Conservation (phyloP, 2,888 invertebrate genomes). For the Sussaba pulchella region DNA sequence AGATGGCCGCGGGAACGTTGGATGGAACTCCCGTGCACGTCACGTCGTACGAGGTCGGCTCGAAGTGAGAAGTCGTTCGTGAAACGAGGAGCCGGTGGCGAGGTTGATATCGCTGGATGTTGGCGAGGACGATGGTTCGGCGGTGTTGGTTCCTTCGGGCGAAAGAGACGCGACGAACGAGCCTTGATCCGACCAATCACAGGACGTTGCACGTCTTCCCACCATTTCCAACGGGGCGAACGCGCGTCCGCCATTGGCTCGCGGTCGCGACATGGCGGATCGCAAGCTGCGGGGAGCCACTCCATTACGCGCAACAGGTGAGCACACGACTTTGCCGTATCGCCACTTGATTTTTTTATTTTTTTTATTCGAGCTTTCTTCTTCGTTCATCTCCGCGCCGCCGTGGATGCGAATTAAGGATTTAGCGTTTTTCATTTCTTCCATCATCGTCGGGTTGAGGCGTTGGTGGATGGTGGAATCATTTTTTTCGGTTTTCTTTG, state of each 20-base stretch:
- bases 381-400: background rate
- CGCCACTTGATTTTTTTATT: slow-evolving; percentile 35
- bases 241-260: slow-evolving; percentile 78
- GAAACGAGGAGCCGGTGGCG: slow-evolving; percentile 49
- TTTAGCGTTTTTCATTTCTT: too few species aligned
- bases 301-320: slow-evolving; percentile 80
- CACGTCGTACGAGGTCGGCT: slow-evolving; percentile 50
- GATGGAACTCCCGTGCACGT: slow-evolving; percentile 26
- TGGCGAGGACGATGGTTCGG: slow-evolving; percentile 40
- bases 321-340: slow-evolving; percentile 65
- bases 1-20: background rate
- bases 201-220: slow-evolving; percentile 74
- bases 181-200: slow-evolving; percentile 77
- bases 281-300: slow-evolving; percentile 65
- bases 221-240: slow-evolving; percentile 73
- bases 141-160: slow-evolving; percentile 36
- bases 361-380: slow-evolving; percentile 14
- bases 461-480: too few species aligned
- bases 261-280: slow-evolving; percentile 80
- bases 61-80: slow-evolving; percentile 56
- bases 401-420: too few species aligned
- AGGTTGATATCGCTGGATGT: slow-evolving; percentile 38
- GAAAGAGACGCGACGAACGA: slow-evolving; percentile 56
- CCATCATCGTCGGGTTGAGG: too few species aligned
- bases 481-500: too few species aligned